phyloP scores from a whole-genome alignment of 2,797 vertebrate species.

The Notamacropus eugenii region DNA sequence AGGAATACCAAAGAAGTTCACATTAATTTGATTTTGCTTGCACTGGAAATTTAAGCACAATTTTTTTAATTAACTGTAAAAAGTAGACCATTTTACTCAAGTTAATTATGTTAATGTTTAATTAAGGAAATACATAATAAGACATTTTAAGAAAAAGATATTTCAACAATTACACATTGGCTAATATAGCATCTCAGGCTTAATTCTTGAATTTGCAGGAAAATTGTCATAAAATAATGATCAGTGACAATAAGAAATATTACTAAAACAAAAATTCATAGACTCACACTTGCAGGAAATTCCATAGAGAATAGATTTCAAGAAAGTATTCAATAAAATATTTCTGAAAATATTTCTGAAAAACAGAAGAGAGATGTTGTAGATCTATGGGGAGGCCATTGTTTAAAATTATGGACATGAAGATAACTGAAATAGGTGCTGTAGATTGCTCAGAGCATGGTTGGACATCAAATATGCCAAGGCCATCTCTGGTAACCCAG shows the following conservation, averaged over 20 bases:
- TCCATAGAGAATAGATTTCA: not conserved
- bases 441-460: no score
- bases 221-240: not conserved
- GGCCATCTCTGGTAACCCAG: no score
- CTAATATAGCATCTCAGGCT: conserved; percentile 25
- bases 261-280: not conserved
- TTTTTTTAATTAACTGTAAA: conserved; percentile 67
- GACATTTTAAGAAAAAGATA: conserved; percentile 58
- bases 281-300: not conserved
- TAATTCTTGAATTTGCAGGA: not conserved
- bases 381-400: not conserved
- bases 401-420: not conserved
- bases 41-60: conserved; percentile 53
- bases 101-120: conserved; percentile 58
- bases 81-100: conserved; percentile 64
- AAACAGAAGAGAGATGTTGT: not conserved
- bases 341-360: not conserved
- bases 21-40: conserved; percentile 54
- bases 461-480: no score
- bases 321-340: not conserved
- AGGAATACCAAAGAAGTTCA: conserved; percentile 14
- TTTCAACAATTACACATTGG: conserved; percentile 63
- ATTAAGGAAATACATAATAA: conserved; percentile 67
- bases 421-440: no score
- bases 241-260: not conserved